Evolutionary conservation across 2,888 invertebrate genomes (phyloP).

Genomic region (Metalampra italica): DNA sequence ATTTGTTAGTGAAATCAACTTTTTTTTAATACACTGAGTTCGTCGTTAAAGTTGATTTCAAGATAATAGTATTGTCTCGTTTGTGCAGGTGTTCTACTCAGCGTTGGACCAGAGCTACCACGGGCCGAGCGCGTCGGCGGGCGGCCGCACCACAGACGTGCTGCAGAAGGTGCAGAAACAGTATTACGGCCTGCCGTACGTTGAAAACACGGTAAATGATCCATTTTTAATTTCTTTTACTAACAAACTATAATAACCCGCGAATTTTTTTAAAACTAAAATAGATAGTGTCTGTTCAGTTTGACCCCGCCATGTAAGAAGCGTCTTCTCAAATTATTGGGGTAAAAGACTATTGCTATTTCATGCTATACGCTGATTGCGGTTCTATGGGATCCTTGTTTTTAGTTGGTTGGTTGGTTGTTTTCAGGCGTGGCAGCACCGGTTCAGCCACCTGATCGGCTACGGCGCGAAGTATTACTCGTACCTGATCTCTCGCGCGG

Average conservation of each 20-base stretch:
- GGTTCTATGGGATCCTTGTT: too few relatives aligned
- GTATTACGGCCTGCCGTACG: conserved; percentile 92
- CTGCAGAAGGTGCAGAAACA: conserved; percentile 86
- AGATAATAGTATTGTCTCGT: too few relatives aligned
- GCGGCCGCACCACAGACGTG: conserved; percentile 83
- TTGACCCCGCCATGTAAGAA: too few relatives aligned
- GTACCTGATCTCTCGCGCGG: conserved; percentile 95
- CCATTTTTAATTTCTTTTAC: neutral
- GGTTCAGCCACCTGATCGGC: conserved; percentile 97
- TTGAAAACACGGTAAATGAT: conserved; percentile 86
- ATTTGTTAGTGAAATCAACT: too few relatives aligned
- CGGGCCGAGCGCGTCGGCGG: conserved; percentile 72
- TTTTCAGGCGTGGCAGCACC: conserved; percentile 92
- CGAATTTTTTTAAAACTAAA: too few relatives aligned
- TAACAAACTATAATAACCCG: neutral
- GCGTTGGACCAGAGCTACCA: conserved; percentile 95
- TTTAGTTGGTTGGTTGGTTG: too few relatives aligned
- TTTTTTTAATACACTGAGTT: too few relatives aligned
- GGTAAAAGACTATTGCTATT: neutral
- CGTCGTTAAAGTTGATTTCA: too few relatives aligned
- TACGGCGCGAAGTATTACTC: conserved; percentile 99
- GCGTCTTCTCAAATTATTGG: too few relatives aligned
- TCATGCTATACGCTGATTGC: neutral
- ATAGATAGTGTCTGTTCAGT: too few relatives aligned
- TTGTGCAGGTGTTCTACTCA: conserved; percentile 90